These are phyloP conservation scores for Meteorus cinctellus DNA, from an alignment of 2,888 invertebrate genomes.

Conservation along the genomic window DNA sequence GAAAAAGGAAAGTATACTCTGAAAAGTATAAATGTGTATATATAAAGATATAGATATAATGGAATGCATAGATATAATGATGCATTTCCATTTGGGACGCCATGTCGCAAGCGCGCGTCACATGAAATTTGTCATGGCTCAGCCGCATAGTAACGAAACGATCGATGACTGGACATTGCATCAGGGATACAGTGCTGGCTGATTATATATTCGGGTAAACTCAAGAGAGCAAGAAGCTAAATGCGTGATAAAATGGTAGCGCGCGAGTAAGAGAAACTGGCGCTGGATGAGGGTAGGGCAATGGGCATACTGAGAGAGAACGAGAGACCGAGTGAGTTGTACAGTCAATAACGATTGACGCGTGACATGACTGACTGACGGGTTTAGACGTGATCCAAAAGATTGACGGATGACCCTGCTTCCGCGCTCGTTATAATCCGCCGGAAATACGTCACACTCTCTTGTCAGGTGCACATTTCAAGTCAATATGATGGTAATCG, in stretches of 20 bases:
- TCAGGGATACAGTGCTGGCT: slow-evolving; percentile 52
- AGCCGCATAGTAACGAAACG: slow-evolving; percentile 35
- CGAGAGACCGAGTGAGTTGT: slow-evolving; percentile 23
- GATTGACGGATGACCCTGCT: slow-evolving; percentile 67
- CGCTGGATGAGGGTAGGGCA: no score
- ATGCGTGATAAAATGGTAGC: neutral
- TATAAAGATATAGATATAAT: neutral
- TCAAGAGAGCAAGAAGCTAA: slow-evolving; percentile 30
- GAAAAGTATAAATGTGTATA: no score
- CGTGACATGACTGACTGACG: slow-evolving; percentile 63
- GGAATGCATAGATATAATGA: neutral
- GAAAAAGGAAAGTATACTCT: no score
- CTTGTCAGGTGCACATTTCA: slow-evolving; percentile 56
- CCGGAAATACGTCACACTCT: slow-evolving; percentile 59
- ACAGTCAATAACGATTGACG: slow-evolving; percentile 67
- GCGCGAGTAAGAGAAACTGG: neutral
- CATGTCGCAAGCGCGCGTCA: slow-evolving; percentile 13
- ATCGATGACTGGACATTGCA: slow-evolving; percentile 53
- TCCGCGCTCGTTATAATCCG: slow-evolving; percentile 51
- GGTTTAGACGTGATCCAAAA: slow-evolving; percentile 63
- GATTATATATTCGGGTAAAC: slow-evolving; percentile 59
- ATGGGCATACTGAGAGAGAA: neutral
- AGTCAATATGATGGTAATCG: slow-evolving; percentile 19
- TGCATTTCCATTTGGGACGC: slow-evolving; percentile 15
- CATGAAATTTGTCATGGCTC: slow-evolving; percentile 38